Conservation (phyloP, 2,113 vertebrate genomes). For the Notarius lentiginosus region DNA sequence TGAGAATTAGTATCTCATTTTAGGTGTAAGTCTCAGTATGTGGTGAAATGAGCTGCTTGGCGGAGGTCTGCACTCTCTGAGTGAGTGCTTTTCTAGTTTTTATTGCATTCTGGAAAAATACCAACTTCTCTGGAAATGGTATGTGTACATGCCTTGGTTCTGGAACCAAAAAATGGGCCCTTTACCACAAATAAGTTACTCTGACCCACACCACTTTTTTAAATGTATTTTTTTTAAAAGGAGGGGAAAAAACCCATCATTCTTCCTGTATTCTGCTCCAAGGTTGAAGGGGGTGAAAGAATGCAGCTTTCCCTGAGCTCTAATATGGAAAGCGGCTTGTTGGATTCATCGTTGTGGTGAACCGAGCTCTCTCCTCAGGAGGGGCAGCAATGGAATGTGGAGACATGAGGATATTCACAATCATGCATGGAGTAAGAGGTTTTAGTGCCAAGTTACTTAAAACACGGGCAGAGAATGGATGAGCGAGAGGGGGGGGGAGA, state of each 20-base stretch:
- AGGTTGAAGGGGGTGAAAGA: slow-evolving; percentile 43
- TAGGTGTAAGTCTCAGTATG: too few species aligned
- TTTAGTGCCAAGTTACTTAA: slow-evolving; percentile 5
- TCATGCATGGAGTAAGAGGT: neutral
- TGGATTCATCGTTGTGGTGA: slow-evolving; percentile 1
- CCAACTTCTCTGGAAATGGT: too few species aligned
- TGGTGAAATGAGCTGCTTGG: too few species aligned
- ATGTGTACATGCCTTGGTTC: neutral
- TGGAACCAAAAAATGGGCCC: neutral
- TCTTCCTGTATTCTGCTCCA: neutral
- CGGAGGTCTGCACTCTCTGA: too few species aligned
- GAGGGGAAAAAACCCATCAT: neutral
- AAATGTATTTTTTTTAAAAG: neutral
- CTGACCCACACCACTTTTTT: neutral
- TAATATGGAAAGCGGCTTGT: slow-evolving; percentile 17
- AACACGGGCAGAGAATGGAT: neutral
- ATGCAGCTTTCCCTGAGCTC: slow-evolving; percentile 29
- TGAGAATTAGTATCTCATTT: too few species aligned
- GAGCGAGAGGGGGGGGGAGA: neutral
- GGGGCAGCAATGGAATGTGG: slow-evolving; percentile 42
- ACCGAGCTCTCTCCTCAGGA: slow-evolving; percentile 1
- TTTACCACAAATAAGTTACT: neutral
- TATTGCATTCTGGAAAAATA: too few species aligned
- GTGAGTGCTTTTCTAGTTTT: too few species aligned
- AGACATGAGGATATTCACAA: slow-evolving; percentile 27